Evolutionary conservation across 2,113 vertebrate species (phyloP).

Genomic region (Gobius niger): DNA sequence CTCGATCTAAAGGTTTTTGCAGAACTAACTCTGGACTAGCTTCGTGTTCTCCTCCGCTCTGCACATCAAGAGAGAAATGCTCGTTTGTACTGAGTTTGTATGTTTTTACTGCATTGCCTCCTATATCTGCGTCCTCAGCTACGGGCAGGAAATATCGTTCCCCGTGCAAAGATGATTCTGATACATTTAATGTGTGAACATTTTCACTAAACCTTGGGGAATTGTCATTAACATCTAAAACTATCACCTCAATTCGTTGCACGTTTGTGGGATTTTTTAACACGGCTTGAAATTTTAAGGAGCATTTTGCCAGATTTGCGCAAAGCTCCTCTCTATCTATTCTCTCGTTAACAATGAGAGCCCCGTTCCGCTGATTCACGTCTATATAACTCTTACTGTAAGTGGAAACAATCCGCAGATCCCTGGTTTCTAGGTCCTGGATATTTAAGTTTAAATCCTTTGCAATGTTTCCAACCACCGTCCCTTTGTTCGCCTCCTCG

Average conservation of each 20-base stretch:
- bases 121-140: constrained; percentile 46
- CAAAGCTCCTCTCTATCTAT: constrained; percentile 70
- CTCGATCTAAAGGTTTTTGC: constrained; percentile 62
- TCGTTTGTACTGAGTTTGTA: constrained; percentile 39
- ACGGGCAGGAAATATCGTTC: constrained; percentile 41
- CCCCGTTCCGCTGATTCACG: constrained; percentile 63
- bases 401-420: constrained; percentile 51
- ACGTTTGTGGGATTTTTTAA: constrained; percentile 55
- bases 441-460: constrained; percentile 68
- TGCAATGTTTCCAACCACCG: constrained; percentile 68
- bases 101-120: constrained; percentile 27
- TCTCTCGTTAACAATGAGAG: constrained; percentile 57
- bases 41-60: constrained; percentile 38
- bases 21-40: constrained; percentile 45
- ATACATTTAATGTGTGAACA: constrained; percentile 27
- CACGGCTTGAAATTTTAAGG: constrained; percentile 56
- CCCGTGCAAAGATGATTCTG: constrained; percentile 21
- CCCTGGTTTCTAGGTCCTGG: constrained; percentile 52
- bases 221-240: constrained; percentile 69
- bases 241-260: constrained; percentile 52
- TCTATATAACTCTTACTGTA: constrained; percentile 64
- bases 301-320: constrained; percentile 35
- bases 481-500: constrained; percentile 69
- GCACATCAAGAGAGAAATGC: constrained; percentile 35
- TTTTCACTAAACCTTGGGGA: constrained; percentile 45